Evolutionary conservation across 2,888 invertebrate species (phyloP), one percentile per base, ranked within the genome.

Genomic region (Drosophila hamatofila): DNA sequence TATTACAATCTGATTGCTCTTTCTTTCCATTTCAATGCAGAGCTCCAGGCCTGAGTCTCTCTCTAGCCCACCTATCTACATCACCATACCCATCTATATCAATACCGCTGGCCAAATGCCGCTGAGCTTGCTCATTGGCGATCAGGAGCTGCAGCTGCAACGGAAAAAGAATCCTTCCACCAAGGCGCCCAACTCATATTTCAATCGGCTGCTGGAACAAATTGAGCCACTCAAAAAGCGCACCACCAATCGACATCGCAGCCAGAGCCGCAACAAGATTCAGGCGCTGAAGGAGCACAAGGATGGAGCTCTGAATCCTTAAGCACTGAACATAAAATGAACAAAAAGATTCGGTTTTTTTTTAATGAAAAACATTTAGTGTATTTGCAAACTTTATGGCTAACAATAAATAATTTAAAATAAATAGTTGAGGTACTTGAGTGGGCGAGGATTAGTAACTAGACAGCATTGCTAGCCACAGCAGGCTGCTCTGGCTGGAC

Each of bases 61-160:
- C 8, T 9, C 46, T 6, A 64, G 52, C 4, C 60, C 78, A 8
- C 82, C 88, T 1, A 86, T 91, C 46, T 90, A 83, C 59, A 91
- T 91, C 9, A 91, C 86, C 5, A 85, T 91, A 25, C 91, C 91
- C 30, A 90, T 91, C n/a, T 86, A 90, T 33, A 89, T 91, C n/a
- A 91, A 80, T 37, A 74, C 81, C 6, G 67, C 75, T 9, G 80
- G 78, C 2, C 74, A 72, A 7, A 25, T 75, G 42, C 91, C 91
- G 0, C 46, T 91, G 3, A 76, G 75, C 1, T n/a, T 91, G 39
- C 69, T 76, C 16, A 74, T 91, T 21, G 90, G 86, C 0, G 81
- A 75, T 2, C 78, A 88, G 63, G 72, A 83, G 11, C 14, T 87
- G 39, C 58, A 81, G 9, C 55, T 82, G 41, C 74, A 66, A 9